Base-by-base conservation (phyloP, 2,113 vertebrate genomes). In the Cepphus grylle region DNA sequence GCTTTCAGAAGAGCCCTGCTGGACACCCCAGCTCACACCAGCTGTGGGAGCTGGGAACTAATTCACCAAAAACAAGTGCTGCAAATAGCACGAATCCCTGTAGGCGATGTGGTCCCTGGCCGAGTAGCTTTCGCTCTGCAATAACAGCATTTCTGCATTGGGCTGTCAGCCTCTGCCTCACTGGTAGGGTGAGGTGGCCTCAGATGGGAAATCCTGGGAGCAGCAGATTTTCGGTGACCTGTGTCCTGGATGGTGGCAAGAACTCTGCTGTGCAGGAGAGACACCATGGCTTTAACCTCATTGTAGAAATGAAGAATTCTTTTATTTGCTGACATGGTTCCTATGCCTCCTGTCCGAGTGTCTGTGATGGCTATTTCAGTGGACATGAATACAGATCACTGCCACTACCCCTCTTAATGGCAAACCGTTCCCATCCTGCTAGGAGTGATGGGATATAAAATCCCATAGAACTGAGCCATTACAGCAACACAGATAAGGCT, bases 171-270 rank as follows among this genome's bases (percentile, higher is more conserved):
- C 3, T 82, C 22, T 38, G n/a, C 34, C 11, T 26, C 30, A 22
- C 27, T 38, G 50, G 11, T 29, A 47, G 23, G 16, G 26, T 38
- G 56, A 70, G 50, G 26, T 29, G 45, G 26, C 32, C 38, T 92
- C 52, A 52, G 45, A 70, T 2, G 16, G n/a, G 56, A 85, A 85
- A 79, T 58, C 29, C 43, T 43, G 36, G 34, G 18, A 88, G 20
- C 12, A 34, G 47, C 9, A 59, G 25, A 4, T 50, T 94, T 74
- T 67, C 5, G 7, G 29, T 0, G 0, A 16, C 12, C 30, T 27
- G 6, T 16, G 29, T 47, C 23, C 47, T 8, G 12, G 7, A 3
- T 12, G 1, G 2, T 4, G 2, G 16, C 30, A 49, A 81, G 70
- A 93, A 23, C 29, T 80, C 50, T 76, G 36, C 38, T 3, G 1